Conservation (phyloP, 1,140 invertebrate species). For the Triops longicaudatus region DNA sequence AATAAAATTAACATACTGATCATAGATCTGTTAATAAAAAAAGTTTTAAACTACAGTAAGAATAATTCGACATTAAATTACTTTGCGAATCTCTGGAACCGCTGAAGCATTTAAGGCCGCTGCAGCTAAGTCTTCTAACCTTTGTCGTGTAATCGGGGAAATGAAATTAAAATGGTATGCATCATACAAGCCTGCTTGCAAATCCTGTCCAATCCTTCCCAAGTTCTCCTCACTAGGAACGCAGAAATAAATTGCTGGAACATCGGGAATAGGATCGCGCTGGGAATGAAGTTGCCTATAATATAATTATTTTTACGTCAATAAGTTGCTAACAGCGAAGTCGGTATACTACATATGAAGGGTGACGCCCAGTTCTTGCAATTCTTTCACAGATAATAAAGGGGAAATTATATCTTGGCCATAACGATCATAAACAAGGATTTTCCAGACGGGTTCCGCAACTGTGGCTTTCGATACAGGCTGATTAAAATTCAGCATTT, state of each 20-base stretch:
- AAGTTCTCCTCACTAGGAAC: slow-evolving; percentile 96
- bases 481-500: slow-evolving; percentile 89
- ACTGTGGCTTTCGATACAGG: slow-evolving; percentile 60
- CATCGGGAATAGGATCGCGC: slow-evolving; percentile 92
- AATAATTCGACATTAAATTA: slow-evolving; percentile 35
- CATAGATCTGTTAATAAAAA: slow-evolving; percentile 57
- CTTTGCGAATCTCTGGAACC: slow-evolving; percentile 84
- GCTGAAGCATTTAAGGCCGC: slow-evolving; percentile 80
- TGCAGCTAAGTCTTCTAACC: slow-evolving; percentile 89
- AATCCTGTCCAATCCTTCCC: slow-evolving; percentile 80
- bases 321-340: too few species aligned
- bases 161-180: slow-evolving; percentile 97
- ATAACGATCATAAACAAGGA: slow-evolving; percentile 89
- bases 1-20: slow-evolving; percentile 98
- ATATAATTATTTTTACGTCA: too few species aligned
- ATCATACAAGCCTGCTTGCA: slow-evolving; percentile 80
- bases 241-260: slow-evolving; percentile 97
- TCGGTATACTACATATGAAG: slow-evolving; percentile 88
- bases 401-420: slow-evolving; percentile 99
- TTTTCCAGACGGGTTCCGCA: slow-evolving; percentile 85
- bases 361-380: slow-evolving; percentile 92
- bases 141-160: slow-evolving; percentile 85
- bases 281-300: slow-evolving; percentile 79
- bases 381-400: slow-evolving; percentile 87
- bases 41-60: slow-evolving; percentile 10